Base-by-base conservation (phyloP, 2,888 invertebrate species). In the Mongoloraphidia duomilia region DNA sequence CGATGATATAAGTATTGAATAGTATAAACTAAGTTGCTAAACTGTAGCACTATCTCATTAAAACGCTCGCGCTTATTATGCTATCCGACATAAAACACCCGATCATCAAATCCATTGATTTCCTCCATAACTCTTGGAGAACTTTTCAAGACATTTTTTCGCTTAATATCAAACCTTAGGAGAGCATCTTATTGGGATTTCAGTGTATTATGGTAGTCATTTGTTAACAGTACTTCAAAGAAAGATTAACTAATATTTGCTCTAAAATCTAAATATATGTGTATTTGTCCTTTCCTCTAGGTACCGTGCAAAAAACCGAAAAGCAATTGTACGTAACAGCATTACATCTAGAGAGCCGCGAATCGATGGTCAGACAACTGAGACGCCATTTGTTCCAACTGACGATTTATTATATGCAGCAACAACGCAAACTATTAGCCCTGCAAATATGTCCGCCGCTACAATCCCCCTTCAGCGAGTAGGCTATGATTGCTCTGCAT, bases 261-360 rank as follows among this genome's bases (percentile, higher is more conserved):
- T 49, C 14, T 14, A 11, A 17, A 40, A 35, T 53, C 34, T 35
- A 39, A 33, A 44, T 13, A 38, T 37, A 11, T 42, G 33, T 49
- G 47, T 17, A 35, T 51, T 35, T 42, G 36, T 14, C 44, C 45
- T 46, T 54, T 46, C 41, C 58, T 59, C 34, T 54, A 74, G 74
- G 52, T 81, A 81, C 60, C 70, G 81, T 47, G 77, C 80, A 6
- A 80, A 80, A 59, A 80, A 75, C 60, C 70, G 80, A 12, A 81
- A 80, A 63, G 68, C 75, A 10, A 65, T 65, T 46, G 59, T 59
- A 11, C 57, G 65, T 43, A 64, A 59, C 48, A 63, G 63, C 38
- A 35, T 50, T n/a, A 42, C 46, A 13, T 35, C 33, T 36, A 44
- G 42, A 48, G 51, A 53, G 63, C 64, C 46, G 14, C 64, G 65